These are phyloP conservation scores for Eurosta solidaginis DNA, from an alignment of 1,140 invertebrate genomes.

Conservation along the genomic window DNA sequence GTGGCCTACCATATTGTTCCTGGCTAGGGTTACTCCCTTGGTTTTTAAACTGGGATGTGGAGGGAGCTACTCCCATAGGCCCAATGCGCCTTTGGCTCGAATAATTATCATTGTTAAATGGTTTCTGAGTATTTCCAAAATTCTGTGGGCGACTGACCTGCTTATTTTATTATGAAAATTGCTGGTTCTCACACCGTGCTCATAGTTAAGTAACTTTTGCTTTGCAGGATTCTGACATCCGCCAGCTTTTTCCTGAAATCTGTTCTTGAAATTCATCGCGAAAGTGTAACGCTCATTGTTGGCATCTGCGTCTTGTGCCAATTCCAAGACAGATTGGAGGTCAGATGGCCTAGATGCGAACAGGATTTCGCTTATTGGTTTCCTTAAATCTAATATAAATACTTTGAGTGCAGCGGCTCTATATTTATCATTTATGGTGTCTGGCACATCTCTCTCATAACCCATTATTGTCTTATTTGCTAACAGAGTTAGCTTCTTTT, in stretches of 20 bases:
- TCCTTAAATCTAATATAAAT: constrained; percentile 33
- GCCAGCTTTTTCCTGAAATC: not conserved
- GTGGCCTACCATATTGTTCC: not conserved
- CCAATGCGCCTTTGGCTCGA: not conserved
- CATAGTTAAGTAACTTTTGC: no score
- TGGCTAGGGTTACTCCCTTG: not conserved
- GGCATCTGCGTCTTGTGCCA: constrained; percentile 33
- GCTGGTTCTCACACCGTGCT: no score
- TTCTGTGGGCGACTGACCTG: no score
- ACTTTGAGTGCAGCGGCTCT: constrained; percentile 29
- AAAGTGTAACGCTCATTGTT: constrained; percentile 32
- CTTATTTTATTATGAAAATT: no score
- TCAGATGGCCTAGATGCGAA: constrained; percentile 32
- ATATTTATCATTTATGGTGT: constrained; percentile 35
- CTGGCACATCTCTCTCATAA: constrained; percentile 7
- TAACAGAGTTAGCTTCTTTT: constrained; percentile 39
- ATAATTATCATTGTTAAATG: not conserved
- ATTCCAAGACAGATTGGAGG: constrained; percentile 34
- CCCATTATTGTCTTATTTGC: constrained; percentile 40
- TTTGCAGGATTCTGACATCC: no score
- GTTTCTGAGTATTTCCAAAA: not conserved
- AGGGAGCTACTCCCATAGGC: not conserved
- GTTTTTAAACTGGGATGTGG: not conserved
- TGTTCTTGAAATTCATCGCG: not conserved
- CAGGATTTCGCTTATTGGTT: constrained; percentile 28